phyloP scores from a whole-genome alignment of 2,888 invertebrate genomes.

The Alcis repandata region DNA sequence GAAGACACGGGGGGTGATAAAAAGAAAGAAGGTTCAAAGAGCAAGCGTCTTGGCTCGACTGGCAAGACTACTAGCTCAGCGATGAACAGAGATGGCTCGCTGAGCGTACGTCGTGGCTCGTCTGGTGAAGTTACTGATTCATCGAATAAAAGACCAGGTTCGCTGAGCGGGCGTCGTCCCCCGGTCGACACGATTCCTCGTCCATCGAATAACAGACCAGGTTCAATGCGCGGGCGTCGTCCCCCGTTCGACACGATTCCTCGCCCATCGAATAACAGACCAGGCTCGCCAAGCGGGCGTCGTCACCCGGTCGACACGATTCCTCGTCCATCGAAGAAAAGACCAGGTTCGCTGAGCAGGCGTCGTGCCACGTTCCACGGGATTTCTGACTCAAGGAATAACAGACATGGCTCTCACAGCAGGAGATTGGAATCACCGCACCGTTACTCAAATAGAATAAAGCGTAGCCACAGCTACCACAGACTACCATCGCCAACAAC shows the following conservation, averaged over 20 bases:
- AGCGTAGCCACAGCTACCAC: constrained; percentile 6
- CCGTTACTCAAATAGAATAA: constrained; percentile 11
- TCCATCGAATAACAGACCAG: neutral
- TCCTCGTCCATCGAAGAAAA: neutral
- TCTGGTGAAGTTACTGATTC: too few species aligned
- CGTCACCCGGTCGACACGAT: neutral
- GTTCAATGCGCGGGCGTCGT: neutral
- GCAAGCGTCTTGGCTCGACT: neutral
- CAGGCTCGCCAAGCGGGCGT: neutral
- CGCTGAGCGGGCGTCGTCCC: neutral
- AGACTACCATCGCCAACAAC: neutral
- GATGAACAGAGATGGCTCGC: neutral
- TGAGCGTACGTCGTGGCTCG: too few species aligned
- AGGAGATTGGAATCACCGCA: neutral
- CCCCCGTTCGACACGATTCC: too few species aligned
- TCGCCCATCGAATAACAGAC: neutral
- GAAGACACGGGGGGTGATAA: neutral
- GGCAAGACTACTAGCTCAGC: neutral
- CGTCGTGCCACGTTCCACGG: too few species aligned
- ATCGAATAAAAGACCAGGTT: neutral
- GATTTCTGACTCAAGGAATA: neutral
- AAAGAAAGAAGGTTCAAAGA: neutral
- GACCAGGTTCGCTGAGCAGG: neutral
- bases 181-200: neutral
- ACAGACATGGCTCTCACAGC: neutral